Evolutionary conservation across 1,140 invertebrate genomes (phyloP), one percentile per base, ranked within the genome.

Genomic region (Zaprionus inermis): DNA sequence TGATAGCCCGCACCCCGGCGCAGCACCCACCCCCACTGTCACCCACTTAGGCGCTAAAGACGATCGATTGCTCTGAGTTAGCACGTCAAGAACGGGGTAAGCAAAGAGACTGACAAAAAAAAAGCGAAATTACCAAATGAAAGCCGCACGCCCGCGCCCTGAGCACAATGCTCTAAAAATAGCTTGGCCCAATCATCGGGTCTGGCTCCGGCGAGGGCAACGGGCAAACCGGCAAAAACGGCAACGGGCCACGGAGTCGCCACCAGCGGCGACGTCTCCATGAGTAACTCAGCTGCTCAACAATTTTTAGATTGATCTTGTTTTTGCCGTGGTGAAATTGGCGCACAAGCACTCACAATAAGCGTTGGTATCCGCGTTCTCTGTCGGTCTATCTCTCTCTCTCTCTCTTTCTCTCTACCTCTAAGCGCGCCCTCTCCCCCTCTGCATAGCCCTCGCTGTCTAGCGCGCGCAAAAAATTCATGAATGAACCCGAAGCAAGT

Each of bases 231-330:
- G 49, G 10, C 30, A 10, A 5, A 4, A 28, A 5, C 22, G 49
- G 10, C 30, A 2, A 32, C 30, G 49, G 34, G 36, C 61, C 32
- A 36, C 16, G 61, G 73, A 75, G 63, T 57, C 57, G 54, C 44
- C 54, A 11, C 56, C 7, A 67, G 52, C 49, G 63, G 76, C 59
- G 63, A 79, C 82, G 65, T 76, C 63, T 71, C 74, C 61, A 76
- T 85, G 82, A 86, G 82, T 86, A 86, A 88, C 69, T 74, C 24
- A 71, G 44, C 34, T 63, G 64, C 79, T 85, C 79, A 89, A 83
- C 69, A 75, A 30, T 55, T 76, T 79, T 72, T 52, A 44, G 76
- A 88, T 86, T 86, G 83, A 88, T 86, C 79, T 81, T 86, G 64
- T 63, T 78, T 65, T 76, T 52, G 69, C 51, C 64, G 58, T 79